Conservation (phyloP, 1,140 invertebrate species). For the Tigriopus japonicus region DNA sequence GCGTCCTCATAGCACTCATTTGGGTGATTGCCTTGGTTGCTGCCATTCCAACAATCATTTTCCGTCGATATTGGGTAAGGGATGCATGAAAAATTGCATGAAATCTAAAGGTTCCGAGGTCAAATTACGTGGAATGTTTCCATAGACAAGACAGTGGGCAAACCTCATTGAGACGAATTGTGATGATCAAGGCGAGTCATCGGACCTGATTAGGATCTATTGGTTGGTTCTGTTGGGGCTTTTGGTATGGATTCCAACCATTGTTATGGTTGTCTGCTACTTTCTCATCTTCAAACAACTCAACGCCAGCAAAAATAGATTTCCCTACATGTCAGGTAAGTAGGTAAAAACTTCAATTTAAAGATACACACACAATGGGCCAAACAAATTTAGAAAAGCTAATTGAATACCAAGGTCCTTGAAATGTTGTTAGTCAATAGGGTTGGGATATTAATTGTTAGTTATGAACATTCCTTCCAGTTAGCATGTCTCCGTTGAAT, state of each 20-base stretch:
- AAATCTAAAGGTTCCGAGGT: too few species aligned
- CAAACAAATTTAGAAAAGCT: too few species aligned
- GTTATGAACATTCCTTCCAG: too few species aligned
- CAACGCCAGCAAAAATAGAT: not conserved
- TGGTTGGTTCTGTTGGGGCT: not conserved
- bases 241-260: not conserved
- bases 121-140: too few species aligned
- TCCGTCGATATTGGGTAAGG: not conserved
- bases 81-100: not conserved
- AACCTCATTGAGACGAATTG: not conserved
- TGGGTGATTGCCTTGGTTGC: not conserved
- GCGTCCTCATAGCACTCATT: not conserved
- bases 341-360: too few species aligned
- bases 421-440: too few species aligned
- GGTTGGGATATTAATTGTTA: too few species aligned
- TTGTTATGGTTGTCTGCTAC: not conserved
- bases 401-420: too few species aligned
- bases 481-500: too few species aligned
- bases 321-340: not conserved
- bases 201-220: not conserved
- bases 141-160: not conserved
- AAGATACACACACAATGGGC: too few species aligned
- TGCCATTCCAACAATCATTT: not conserved
- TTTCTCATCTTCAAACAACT: not conserved
- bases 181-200: not conserved